Evolutionary conservation across 2,113 vertebrate genomes (phyloP).

Genomic region (Hypanus sabinus): DNA sequence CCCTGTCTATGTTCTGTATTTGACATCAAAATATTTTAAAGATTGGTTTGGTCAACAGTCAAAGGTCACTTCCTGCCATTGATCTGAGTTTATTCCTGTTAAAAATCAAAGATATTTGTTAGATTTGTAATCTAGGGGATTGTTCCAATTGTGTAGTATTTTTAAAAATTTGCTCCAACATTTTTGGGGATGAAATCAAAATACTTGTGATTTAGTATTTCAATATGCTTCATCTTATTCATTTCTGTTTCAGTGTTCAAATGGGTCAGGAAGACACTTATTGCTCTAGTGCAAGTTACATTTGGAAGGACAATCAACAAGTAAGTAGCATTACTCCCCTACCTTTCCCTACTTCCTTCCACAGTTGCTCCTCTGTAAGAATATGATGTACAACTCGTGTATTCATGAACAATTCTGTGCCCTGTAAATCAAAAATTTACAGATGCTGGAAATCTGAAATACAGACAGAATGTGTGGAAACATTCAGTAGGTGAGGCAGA

Average conservation of each 20-base stretch:
- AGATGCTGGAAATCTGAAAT: no score
- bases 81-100: neutral
- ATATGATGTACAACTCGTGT: neutral
- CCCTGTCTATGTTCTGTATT: neutral
- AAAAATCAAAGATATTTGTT: no score
- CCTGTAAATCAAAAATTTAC: no score
- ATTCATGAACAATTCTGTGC: neutral
- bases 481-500: no score
- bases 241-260: conserved; percentile 80
- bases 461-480: no score
- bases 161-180: neutral
- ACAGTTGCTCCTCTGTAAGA: neutral
- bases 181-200: neutral
- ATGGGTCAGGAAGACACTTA: conserved; percentile 97
- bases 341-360: no score
- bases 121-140: no score
- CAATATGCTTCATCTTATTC: conserved; percentile 41
- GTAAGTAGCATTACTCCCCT: conserved; percentile 63
- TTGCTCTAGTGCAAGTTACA: conserved; percentile 97
- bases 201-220: neutral
- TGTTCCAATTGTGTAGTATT: neutral
- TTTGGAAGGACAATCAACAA: conserved; percentile 99
- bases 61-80: neutral
- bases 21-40: neutral
- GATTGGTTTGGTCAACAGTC: neutral